A percentile compares a stretch with the other conserved stretches of the same genome.
These are phyloP conservation scores for Drosophila longiperda DNA, from an alignment of 2,888 invertebrate genomes.

Conservation along the genomic window DNA sequence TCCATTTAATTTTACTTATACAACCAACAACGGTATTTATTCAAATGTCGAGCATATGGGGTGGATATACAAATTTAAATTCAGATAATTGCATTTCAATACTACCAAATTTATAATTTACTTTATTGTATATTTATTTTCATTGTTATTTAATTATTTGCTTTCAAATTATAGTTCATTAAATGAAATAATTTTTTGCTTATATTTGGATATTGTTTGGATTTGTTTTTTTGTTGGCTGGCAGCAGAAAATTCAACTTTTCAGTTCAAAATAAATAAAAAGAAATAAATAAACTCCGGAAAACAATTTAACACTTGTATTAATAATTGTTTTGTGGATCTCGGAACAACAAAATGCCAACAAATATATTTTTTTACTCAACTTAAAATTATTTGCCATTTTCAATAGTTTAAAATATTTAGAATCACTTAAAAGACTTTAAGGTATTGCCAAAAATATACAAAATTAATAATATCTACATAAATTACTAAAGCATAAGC, in stretches of 20 bases:
- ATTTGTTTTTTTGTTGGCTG: neutral
- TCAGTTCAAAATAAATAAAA: neutral
- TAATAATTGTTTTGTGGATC: neutral
- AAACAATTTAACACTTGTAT: neutral
- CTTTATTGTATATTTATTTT: neutral
- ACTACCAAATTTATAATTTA: neutral
- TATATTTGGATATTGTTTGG: neutral
- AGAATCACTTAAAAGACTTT: conserved; percentile 26
- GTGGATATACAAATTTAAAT: neutral
- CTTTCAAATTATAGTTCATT: neutral
- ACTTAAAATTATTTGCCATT: neutral
- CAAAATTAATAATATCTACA: conserved; percentile 44
- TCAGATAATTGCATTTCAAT: neutral
- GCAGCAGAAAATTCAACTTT: neutral
- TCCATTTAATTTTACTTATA: neutral
- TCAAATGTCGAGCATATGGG: neutral
- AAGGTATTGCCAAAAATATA: conserved; percentile 13
- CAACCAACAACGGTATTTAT: neutral
- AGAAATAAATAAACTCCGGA: neutral
- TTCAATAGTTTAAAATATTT: conserved; percentile 31
- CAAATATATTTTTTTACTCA: neutral
- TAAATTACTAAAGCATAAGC: conserved; percentile 66
- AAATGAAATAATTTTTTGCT: neutral
- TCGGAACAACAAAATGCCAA: too few relatives aligned
- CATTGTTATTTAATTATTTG: neutral